Percentiles rank a stretch among this genome's conserved stretches.
Conservation (phyloP, 2,113 vertebrate species). For the Anguilla japonica region DNA sequence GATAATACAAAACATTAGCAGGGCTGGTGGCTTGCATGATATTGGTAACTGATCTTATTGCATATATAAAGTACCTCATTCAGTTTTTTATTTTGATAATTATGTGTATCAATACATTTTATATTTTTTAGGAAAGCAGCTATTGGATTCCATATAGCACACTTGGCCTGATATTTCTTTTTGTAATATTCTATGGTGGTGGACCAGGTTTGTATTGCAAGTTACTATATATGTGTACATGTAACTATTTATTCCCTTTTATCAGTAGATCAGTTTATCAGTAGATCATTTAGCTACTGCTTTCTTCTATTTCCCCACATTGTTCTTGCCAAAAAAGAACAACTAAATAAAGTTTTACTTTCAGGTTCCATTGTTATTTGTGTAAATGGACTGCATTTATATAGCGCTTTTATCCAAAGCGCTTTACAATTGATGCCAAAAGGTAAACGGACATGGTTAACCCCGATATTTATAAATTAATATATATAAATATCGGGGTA, state of each 20-base stretch:
- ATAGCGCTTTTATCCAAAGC: too few relatives aligned
- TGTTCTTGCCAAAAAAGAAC: too few relatives aligned
- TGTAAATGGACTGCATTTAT: too few relatives aligned
- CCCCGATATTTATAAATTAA: too few relatives aligned
- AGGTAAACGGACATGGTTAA: too few relatives aligned
- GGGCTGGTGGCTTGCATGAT: background rate
- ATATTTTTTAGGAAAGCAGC: conserved; percentile 59
- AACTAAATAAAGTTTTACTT: background rate
- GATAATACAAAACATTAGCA: background rate
- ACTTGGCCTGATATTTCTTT: conserved; percentile 67
- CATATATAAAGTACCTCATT: background rate
- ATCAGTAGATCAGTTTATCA: too few relatives aligned
- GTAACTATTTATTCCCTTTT: background rate
- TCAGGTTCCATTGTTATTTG: background rate
- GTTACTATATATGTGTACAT: background rate
- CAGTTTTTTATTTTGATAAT: background rate
- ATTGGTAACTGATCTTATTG: background rate
- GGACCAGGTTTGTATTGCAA: conserved; percentile 68
- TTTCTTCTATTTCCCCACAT: too few relatives aligned
- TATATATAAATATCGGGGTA: too few relatives aligned
- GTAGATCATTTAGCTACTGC: too few relatives aligned
- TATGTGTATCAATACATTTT: conserved; percentile 15
- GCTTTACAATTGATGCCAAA: too few relatives aligned
- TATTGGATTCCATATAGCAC: conserved; percentile 72
- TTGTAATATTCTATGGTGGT: conserved; percentile 67